Conservation (phyloP, 2,888 invertebrate species). For the Gerosis bhagava region DNA sequence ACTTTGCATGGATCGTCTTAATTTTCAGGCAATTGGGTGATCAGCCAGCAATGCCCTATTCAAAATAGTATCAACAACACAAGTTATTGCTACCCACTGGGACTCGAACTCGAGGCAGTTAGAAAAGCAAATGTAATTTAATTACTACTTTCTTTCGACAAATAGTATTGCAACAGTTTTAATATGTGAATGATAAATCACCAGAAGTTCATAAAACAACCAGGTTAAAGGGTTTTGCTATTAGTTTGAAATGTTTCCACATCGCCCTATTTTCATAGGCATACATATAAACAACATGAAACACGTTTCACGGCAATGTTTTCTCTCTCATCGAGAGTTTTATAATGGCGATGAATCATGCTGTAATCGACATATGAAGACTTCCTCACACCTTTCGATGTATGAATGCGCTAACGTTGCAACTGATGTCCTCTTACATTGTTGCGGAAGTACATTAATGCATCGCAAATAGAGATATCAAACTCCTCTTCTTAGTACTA, state of each 20-base stretch:
- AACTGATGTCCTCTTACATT: not conserved
- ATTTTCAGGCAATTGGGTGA: too few species aligned
- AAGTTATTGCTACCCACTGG: too few species aligned
- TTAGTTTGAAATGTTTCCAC: conserved; percentile 29
- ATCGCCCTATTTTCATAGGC: conserved; percentile 35
- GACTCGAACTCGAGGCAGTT: too few species aligned
- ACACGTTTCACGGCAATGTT: conserved; percentile 15
- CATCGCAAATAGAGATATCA: too few species aligned
- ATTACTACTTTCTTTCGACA: too few species aligned
- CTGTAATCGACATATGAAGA: conserved; percentile 9
- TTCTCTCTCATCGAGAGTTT: conserved; percentile 4
- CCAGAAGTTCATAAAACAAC: conserved; percentile 1
- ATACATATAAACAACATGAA: conserved; percentile 29
- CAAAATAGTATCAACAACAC: too few species aligned
- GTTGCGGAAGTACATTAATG: not conserved
- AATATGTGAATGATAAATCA: conserved; percentile 1
- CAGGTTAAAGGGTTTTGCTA: conserved; percentile 8
- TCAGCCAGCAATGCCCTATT: too few species aligned
- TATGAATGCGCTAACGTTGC: not conserved
- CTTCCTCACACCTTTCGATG: not conserved
- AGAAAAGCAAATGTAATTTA: too few species aligned
- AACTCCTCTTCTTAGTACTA: too few species aligned
- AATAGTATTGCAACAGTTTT: too few species aligned
- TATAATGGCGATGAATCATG: conserved; percentile 14
- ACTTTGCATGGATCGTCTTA: too few species aligned